Evolutionary conservation across 2,113 vertebrate species (phyloP).

Genomic region (Sturnira hondurensis): DNA sequence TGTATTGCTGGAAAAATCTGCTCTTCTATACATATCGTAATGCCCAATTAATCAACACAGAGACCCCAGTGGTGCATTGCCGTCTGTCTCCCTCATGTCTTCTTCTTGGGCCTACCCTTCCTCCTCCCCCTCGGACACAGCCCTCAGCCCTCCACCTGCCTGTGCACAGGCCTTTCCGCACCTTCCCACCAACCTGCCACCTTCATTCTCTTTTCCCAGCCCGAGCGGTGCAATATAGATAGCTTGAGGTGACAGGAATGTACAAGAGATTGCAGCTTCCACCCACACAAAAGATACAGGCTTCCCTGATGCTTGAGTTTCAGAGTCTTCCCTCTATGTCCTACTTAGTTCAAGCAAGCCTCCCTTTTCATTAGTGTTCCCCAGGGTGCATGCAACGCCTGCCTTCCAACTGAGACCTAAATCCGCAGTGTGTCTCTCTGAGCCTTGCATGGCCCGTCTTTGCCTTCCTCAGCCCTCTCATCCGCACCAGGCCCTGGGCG

Average conservation of each 20-base stretch:
- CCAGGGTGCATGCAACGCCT: neutral
- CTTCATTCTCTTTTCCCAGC: too few species aligned
- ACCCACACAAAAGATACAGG: neutral
- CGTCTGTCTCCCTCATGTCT: neutral
- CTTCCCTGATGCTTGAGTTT: neutral
- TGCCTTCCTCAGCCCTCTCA: neutral
- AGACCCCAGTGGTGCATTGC: neutral
- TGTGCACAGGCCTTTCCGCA: fast-evolving
- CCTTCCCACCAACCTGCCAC: too few species aligned
- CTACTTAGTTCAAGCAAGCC: neutral
- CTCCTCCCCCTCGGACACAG: fast-evolving
- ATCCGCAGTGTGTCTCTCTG: neutral
- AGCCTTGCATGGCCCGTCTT: too few species aligned
- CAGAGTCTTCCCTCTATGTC: neutral
- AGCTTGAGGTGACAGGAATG: neutral
- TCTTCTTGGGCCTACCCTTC: neutral
- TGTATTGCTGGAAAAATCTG: neutral
- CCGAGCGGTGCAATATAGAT: neutral
- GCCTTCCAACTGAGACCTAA: neutral
- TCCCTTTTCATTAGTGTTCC: neutral
- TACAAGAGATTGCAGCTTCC: neutral
- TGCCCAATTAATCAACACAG: neutral
- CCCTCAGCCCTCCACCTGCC: neutral
- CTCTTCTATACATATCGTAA: neutral
- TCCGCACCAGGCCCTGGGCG: neutral